A percentile compares a stretch with the other conserved stretches of the same genome.
phyloP scores from a whole-genome alignment of 2,888 invertebrate species.

The Metallyticus violacea region DNA sequence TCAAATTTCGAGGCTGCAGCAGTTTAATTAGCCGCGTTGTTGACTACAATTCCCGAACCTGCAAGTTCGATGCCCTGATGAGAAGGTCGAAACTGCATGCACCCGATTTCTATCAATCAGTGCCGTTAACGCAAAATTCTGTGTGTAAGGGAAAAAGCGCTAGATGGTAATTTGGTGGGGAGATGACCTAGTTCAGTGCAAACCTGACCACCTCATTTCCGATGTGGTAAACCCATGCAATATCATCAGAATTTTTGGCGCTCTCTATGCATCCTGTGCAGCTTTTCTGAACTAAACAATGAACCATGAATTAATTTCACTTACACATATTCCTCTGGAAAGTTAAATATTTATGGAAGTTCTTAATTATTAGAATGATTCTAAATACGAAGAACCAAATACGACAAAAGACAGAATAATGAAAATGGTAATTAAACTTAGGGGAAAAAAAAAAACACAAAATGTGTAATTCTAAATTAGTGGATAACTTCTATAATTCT shows the following conservation, averaged over 20 bases:
- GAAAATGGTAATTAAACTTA: too few species aligned
- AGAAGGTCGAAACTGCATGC: background rate
- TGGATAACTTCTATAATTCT: too few species aligned
- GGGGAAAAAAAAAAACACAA: too few species aligned
- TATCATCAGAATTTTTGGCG: background rate
- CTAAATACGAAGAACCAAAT: too few species aligned
- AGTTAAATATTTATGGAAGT: too few species aligned
- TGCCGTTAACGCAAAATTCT: background rate
- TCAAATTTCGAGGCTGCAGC: background rate
- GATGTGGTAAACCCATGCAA: background rate
- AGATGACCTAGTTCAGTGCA: background rate
- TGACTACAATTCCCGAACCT: background rate
- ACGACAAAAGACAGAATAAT: too few species aligned
- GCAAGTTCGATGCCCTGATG: background rate
- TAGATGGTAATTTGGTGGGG: background rate
- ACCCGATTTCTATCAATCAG: background rate
- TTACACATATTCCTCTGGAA: too few species aligned
- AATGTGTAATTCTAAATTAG: too few species aligned
- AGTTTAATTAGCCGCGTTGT: background rate
- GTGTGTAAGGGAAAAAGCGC: background rate
- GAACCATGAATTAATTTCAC: background rate
- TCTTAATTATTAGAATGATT: too few species aligned
- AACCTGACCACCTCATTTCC: background rate
- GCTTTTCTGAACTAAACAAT: too few species aligned
- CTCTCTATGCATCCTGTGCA: background rate